Percentiles rank a stretch among this genome's conserved stretches.
Conservation (phyloP, 2,113 vertebrate species). For the Crocuta crocuta region DNA sequence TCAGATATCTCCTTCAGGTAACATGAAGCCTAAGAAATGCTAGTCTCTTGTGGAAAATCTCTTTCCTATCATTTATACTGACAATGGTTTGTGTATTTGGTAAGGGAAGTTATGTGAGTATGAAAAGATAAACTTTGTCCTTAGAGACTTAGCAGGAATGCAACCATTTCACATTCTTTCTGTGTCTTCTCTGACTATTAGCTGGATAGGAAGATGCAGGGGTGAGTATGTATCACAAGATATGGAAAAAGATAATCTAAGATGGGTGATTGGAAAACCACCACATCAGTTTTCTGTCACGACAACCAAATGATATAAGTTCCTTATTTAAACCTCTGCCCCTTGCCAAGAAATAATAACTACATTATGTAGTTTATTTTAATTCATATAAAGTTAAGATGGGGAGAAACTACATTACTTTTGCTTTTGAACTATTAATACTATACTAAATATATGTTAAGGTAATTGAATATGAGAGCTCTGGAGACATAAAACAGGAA, state of each 20-base stretch:
- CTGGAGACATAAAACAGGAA: neutral
- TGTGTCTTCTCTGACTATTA: neutral
- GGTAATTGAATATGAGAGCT: neutral
- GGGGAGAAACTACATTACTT: neutral
- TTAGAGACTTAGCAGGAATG: neutral
- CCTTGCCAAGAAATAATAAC: neutral
- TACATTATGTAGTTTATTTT: neutral
- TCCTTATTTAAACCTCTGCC: neutral
- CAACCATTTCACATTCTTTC: neutral
- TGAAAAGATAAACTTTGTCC: constrained; percentile 2
- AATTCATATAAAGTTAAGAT: neutral
- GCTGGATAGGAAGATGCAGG: neutral
- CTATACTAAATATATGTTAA: neutral
- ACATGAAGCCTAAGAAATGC: neutral
- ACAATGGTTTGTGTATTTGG: neutral
- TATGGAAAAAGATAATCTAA: neutral
- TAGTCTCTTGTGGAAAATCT: neutral
- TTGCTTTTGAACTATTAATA: constrained; percentile 22
- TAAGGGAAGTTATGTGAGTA: neutral
- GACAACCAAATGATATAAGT: neutral
- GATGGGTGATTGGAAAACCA: neutral
- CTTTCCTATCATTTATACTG: neutral
- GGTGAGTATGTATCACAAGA: neutral
- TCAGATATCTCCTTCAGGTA: neutral
- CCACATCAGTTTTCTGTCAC: neutral